These are phyloP conservation scores for Sarotherodon lohbergeri DNA, from an alignment of 2,113 vertebrate genomes.

Conservation along the genomic window DNA sequence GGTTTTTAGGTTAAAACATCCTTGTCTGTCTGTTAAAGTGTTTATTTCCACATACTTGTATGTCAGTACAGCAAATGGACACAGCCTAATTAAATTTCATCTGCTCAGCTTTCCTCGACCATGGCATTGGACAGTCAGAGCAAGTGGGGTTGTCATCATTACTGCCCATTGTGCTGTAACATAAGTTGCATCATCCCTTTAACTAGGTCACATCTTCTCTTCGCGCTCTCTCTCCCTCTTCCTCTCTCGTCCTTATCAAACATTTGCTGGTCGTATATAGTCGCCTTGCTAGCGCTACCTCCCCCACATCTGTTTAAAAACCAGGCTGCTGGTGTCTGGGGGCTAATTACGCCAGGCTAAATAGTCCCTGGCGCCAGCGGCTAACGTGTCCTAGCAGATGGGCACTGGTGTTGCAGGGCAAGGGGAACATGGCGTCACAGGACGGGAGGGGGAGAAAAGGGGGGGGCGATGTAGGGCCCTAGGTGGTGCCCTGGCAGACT, in stretches of 20 bases:
- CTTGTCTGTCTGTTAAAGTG: background rate
- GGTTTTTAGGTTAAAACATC: background rate
- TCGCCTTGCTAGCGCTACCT: conserved; percentile 46
- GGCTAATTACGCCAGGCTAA: conserved; percentile 73
- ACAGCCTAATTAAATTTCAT: conserved; percentile 51
- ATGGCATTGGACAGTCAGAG: conserved; percentile 20
- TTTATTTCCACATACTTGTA: conserved; percentile 24
- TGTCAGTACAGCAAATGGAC: conserved; percentile 18
- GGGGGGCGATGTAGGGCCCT: conserved; percentile 21
- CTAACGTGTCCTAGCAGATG: conserved; percentile 70
- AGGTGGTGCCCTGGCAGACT: conserved; percentile 65
- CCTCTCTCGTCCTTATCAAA: conserved; percentile 52
- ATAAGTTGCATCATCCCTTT: conserved; percentile 65
- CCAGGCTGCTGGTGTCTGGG: conserved; percentile 70
- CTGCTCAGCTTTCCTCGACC: conserved; percentile 28
- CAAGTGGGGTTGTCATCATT: conserved; percentile 55
- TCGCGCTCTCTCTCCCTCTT: background rate
- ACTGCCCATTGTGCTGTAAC: conserved; percentile 64
- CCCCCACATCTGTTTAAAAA: conserved; percentile 73
- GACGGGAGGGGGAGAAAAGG: conserved; percentile 4
- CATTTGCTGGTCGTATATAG: conserved; percentile 46
- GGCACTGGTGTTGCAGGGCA: conserved; percentile 65
- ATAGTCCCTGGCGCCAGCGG: conserved; percentile 67
- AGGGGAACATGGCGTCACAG: conserved; percentile 62
- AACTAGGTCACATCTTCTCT: conserved; percentile 64